A percentile compares a stretch with the other conserved stretches of the same genome.
phyloP scores from a whole-genome alignment of 2,113 vertebrate genomes.

The Strigops habroptila region DNA sequence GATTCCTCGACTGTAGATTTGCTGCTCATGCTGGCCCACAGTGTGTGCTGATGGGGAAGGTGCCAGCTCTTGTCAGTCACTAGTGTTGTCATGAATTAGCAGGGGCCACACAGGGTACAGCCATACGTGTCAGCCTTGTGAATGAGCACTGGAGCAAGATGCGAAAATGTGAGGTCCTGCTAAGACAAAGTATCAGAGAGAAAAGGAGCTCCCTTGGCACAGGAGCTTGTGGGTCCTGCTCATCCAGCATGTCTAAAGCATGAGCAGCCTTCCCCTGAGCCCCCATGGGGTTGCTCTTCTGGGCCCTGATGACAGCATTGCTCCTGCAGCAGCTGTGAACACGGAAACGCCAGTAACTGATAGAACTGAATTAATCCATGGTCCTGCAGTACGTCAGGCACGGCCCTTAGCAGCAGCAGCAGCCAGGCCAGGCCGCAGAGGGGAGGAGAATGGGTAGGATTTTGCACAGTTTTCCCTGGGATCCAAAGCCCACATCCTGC shows the following conservation, averaged over 20 bases:
- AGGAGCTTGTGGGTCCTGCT: background rate
- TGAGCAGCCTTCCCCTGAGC: background rate
- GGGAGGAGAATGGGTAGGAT: background rate
- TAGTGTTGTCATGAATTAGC: conserved; percentile 53
- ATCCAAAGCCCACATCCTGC: background rate
- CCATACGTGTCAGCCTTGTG: conserved; percentile 44
- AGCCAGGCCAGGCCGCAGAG: background rate
- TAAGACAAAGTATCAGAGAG: background rate
- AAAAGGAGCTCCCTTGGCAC: background rate
- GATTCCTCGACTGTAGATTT: background rate
- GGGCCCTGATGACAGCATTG: background rate
- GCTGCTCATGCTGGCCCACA: conserved; percentile 35
- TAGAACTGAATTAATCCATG: background rate
- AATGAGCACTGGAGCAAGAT: conserved; percentile 41
- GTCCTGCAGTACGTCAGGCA: background rate
- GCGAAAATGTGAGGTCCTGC: background rate
- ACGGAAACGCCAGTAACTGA: background rate
- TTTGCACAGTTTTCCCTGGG: background rate
- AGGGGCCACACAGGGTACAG: conserved; percentile 9
- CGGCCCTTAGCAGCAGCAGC: background rate
- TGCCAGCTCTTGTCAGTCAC: conserved; percentile 56
- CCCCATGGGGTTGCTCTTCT: background rate
- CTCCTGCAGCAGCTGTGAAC: background rate
- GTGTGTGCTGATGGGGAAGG: conserved; percentile 34
- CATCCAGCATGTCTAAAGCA: background rate